Conservation (phyloP, 1,140 invertebrate genomes). For the Sinonovacula constricta region DNA sequence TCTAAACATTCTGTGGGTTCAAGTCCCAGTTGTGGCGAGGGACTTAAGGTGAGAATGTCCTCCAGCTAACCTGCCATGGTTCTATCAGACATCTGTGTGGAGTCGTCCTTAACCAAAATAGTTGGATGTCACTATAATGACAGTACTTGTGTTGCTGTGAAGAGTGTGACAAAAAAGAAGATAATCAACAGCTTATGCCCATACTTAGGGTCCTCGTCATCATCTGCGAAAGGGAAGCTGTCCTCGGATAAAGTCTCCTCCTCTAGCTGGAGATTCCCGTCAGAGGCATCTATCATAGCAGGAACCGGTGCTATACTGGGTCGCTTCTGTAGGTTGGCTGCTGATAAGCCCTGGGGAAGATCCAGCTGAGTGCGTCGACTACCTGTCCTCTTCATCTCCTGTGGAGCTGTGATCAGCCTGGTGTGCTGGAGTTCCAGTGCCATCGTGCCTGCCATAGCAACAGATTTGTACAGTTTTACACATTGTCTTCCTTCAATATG, state of each 20-base stretch:
- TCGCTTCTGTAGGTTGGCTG: slow-evolving; percentile 71
- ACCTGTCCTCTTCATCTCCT: slow-evolving; percentile 35
- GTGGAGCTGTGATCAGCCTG: slow-evolving; percentile 30
- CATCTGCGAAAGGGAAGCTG: slow-evolving; percentile 51
- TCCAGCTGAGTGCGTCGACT: slow-evolving; percentile 60
- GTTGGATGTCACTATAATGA: no score
- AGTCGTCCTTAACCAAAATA: no score
- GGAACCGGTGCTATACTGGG: slow-evolving; percentile 80
- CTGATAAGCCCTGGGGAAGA: slow-evolving; percentile 68
- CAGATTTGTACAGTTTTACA: no score
- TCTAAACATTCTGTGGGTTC: no score
- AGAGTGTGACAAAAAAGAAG: no score
- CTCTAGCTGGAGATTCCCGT: slow-evolving; percentile 65
- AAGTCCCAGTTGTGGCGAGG: no score
- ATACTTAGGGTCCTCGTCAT: slow-evolving; percentile 61
- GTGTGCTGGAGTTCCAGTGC: slow-evolving; percentile 75
- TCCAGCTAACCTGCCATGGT: no score
- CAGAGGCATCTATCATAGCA: slow-evolving; percentile 75
- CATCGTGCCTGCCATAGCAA: slow-evolving; percentile 66
- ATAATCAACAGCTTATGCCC: no score
- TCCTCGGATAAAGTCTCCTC: slow-evolving; percentile 55
- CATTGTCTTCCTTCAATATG: not conserved
- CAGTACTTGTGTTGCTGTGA: no score
- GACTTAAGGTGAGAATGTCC: no score
- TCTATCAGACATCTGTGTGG: no score